Evolutionary conservation across 1,140 invertebrate genomes (phyloP).

Genomic region (Megathymus violae): DNA sequence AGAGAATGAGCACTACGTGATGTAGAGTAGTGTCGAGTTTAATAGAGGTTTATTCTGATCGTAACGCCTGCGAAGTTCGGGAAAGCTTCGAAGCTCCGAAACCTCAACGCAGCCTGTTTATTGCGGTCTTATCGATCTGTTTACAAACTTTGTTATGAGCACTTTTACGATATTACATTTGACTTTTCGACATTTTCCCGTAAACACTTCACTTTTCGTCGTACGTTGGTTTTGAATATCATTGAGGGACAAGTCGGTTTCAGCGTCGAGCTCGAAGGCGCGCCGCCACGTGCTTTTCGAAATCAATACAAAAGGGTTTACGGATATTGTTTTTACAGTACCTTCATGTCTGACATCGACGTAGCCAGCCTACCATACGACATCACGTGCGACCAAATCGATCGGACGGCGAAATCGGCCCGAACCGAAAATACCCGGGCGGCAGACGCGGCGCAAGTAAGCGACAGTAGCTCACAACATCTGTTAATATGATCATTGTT

Average conservation of each 20-base stretch:
- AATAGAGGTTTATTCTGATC: constrained; percentile 32
- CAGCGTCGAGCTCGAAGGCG: too few relatives aligned
- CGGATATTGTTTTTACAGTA: constrained; percentile 39
- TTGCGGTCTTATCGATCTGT: constrained; percentile 68
- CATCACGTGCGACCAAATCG: constrained; percentile 61
- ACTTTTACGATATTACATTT: constrained; percentile 40
- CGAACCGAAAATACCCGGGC: constrained; percentile 80
- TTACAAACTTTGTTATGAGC: constrained; percentile 65
- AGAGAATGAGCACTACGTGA: not conserved
- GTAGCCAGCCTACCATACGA: constrained; percentile 45
- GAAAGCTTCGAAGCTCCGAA: constrained; percentile 34
- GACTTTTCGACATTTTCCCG: constrained; percentile 34
- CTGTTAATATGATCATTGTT: constrained; percentile 83
- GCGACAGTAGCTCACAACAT: constrained; percentile 82
- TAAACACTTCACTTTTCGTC: constrained; percentile 35
- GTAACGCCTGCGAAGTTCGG: constrained; percentile 28
- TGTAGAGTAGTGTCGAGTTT: constrained; percentile 19
- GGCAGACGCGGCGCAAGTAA: constrained; percentile 70
- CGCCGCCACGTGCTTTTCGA: constrained; percentile 32
- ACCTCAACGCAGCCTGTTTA: constrained; percentile 41
- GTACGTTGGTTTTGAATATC: not conserved
- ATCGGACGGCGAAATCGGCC: constrained; percentile 56
- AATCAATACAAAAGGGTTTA: constrained; percentile 20
- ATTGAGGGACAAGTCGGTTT: too few relatives aligned
- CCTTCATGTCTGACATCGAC: constrained; percentile 39